phyloP scores from a whole-genome alignment of 2,888 invertebrate species.

The Epistrophella euchroma region DNA sequence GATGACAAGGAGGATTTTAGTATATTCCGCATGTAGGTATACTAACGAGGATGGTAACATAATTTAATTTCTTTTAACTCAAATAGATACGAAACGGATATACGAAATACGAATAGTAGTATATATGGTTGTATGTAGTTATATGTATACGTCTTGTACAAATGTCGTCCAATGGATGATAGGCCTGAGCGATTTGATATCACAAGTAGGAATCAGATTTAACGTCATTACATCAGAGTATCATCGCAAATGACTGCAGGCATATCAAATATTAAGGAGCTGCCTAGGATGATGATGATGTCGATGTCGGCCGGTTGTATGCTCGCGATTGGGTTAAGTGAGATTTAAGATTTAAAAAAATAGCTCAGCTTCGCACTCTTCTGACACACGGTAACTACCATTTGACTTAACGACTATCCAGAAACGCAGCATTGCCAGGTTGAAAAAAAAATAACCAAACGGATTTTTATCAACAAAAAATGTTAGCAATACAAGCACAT shows the following conservation, averaged over 20 bases:
- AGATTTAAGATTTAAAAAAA: constrained; percentile 41
- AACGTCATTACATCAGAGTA: constrained; percentile 75
- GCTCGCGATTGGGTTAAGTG: constrained; percentile 67
- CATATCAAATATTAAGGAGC: constrained; percentile 82
- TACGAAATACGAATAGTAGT: constrained; percentile 39
- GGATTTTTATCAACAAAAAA: no score
- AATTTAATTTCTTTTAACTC: constrained; percentile 68
- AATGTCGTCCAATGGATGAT: constrained; percentile 57
- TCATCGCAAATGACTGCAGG: constrained; percentile 81
- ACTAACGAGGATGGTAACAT: constrained; percentile 40
- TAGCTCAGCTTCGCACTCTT: constrained; percentile 47
- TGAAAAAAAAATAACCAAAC: no score
- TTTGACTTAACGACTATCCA: not conserved
- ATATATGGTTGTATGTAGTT: not conserved
- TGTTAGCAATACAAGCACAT: no score
- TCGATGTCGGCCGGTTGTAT: constrained; percentile 7
- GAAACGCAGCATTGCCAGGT: constrained; percentile 11
- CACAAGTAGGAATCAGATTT: constrained; percentile 74
- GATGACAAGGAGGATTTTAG: constrained; percentile 18
- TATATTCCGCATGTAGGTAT: not conserved
- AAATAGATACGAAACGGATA: constrained; percentile 36
- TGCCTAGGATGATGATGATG: constrained; percentile 47
- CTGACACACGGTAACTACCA: constrained; percentile 37
- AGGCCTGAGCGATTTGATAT: constrained; percentile 69
- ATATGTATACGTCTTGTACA: not conserved